Evolutionary conservation across 1,140 invertebrate species (phyloP).

Genomic region (Atta colombica): DNA sequence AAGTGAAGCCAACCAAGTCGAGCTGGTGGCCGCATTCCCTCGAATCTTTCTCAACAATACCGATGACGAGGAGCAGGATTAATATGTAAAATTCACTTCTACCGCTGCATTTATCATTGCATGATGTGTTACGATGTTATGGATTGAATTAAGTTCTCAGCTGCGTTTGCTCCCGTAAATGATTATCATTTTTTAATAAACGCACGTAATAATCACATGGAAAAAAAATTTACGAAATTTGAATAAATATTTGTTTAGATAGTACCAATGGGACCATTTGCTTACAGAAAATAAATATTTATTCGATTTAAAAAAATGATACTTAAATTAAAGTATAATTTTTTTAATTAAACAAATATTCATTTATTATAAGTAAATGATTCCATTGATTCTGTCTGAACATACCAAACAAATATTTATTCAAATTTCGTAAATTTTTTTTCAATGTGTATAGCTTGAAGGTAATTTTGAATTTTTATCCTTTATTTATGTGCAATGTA

Average conservation of each 20-base stretch:
- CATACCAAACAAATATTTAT: too few species aligned
- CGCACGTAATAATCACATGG: constrained; percentile 15
- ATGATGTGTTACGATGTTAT: background rate
- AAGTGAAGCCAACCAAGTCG: constrained; percentile 78
- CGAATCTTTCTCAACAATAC: constrained; percentile 73
- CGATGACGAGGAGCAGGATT: constrained; percentile 10
- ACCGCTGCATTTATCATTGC: background rate
- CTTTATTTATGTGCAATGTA: constrained; percentile 11
- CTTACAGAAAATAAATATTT: too few species aligned
- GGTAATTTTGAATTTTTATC: constrained; percentile 9
- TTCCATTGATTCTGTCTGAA: too few species aligned
- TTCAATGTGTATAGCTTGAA: background rate
- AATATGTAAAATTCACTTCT: constrained; percentile 54
- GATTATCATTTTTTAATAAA: constrained; percentile 44
- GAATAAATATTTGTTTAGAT: too few species aligned
- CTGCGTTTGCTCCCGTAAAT: constrained; percentile 15
- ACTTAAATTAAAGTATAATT: too few species aligned
- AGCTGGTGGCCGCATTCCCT: constrained; percentile 69
- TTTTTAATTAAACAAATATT: too few species aligned
- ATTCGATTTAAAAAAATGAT: too few species aligned
- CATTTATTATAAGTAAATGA: too few species aligned
- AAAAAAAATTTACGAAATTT: too few species aligned
- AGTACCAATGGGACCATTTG: too few species aligned
- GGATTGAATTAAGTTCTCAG: too few species aligned
- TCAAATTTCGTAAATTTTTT: too few species aligned